Evolutionary conservation across 2,888 invertebrate genomes (phyloP), one percentile per base, ranked within the genome.

Genomic region (Megaustenia siamemsis): DNA sequence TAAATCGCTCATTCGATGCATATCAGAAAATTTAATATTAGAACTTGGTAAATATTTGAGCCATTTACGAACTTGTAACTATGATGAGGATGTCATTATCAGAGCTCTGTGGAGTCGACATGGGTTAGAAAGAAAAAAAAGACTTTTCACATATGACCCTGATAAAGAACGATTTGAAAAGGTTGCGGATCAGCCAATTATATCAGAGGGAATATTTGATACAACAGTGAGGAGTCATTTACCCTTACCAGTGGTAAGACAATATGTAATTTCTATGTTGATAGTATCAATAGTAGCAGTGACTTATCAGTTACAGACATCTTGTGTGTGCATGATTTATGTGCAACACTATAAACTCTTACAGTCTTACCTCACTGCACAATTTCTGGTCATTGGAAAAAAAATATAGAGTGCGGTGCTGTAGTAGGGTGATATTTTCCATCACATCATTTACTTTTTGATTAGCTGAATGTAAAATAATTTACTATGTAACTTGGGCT

Each of bases 51-150:
- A 81, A 28, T 78, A 89, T 15, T 86, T 88, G 82, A 84, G 87
- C 28, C 92, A 93, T 88, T 84, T 93, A 24, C 76, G 85, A 28
- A 89, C 87, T 2, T 85, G 89, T 71, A 95, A 97, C 95, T 93
- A 96, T 53, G 97, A 98, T 93, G 95, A 96, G 90, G 95, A 96
- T 87, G 97, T 98, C 5, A 95, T 97, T 35, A 95, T 97, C 89
- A 97, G 97, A 95, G 96, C 97, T 43, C 97, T 97, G 94, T 98
- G 98, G 98, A 89, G 90, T 56, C 86, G 92, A 49, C 82, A 90
- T 89, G 92, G 92, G 15, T 87, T 91, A 56, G 84, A 87, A 35
- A 85, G 89, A 24, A 84, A 71, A 28, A 84, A 63, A 80, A 71
- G 78, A 24, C 76, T 35, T 1, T 77, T 35, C 32, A 71, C 66